Evolutionary conservation across 2,888 invertebrate species (phyloP), one percentile per base, ranked within the genome.

Genomic region (Ormia ochracea): DNA sequence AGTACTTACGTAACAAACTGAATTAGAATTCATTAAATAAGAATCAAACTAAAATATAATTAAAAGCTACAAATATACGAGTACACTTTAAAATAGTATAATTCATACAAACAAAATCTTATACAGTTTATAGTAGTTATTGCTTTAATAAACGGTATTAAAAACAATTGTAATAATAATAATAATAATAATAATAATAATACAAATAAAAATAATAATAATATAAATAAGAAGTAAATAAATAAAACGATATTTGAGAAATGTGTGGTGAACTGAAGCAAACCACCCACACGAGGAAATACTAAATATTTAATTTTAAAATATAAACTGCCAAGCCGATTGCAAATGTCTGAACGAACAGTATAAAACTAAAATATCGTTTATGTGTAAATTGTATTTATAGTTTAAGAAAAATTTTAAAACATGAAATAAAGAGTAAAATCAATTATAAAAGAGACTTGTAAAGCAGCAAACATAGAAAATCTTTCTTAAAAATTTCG

Each of bases 21-120:
- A 68, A 63, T n/a, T 68, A 68, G 54, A 73, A 73, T 73, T 61
- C 68, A 68, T 61, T 38, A 61, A 69, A 61, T 54, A 45, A 56
- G 10, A 21, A 48, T 14, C 26, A 45, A 45, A 36, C 21, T 38
- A 45, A 41, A 36, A 72, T 31, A 54, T 7, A 66, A 31, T 63
- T 48, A 17, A 41, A 36, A 41, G 19, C 43, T 36, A 38, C 19
- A 61, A 17, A 31, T 9, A 54, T 10, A 17, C 36, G 54, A 48
- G 43, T 52, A 31, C 28, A 50, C 1, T 31, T 17, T n/a, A n/a
- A 36, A n/a, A 36, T 59, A 33, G 38, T 33, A 48, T 36, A 14
- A 19, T 26, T 36, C 59, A 41, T 28, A 66, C 43, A 6, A n/a
- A 12, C 23, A 23, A 17, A 43, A 31, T 50, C 14, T 23, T 4